Conservation (phyloP, 2,888 invertebrate genomes). For the Lydus trimaculatus region DNA sequence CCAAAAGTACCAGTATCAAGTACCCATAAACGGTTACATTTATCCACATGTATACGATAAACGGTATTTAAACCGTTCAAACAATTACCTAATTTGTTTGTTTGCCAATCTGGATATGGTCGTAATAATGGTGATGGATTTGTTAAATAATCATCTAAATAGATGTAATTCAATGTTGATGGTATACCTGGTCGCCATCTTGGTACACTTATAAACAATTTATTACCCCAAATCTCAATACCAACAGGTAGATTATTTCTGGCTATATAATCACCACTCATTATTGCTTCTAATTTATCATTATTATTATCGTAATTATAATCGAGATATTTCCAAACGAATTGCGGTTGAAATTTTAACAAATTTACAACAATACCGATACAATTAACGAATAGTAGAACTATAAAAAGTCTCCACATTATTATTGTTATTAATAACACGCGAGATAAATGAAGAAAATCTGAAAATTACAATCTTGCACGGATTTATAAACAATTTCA, state of each 20-base stretch:
- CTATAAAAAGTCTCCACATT: not conserved
- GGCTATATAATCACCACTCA: slow-evolving; percentile 72
- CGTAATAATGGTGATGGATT: slow-evolving; percentile 76
- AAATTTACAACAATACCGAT: not conserved
- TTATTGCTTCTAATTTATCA: slow-evolving; percentile 69
- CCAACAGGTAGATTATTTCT: slow-evolving; percentile 85
- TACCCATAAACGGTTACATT: slow-evolving; percentile 83
- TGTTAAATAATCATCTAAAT: slow-evolving; percentile 68
- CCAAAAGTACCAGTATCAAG: slow-evolving; percentile 85
- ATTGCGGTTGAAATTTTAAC: slow-evolving; percentile 71
- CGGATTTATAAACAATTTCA: not conserved
- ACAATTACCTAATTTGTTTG: slow-evolving; percentile 79
- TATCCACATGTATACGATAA: slow-evolving; percentile 80
- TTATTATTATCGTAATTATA: slow-evolving; percentile 74
- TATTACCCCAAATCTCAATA: slow-evolving; percentile 80
- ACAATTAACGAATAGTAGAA: not conserved
- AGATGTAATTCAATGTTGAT: slow-evolving; percentile 81
- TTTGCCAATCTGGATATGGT: slow-evolving; percentile 80
- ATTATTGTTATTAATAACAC: not conserved
- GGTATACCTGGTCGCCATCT: slow-evolving; percentile 85
- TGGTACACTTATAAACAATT: slow-evolving; percentile 83
- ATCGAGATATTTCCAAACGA: slow-evolving; percentile 78
- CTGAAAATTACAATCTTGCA: not conserved
- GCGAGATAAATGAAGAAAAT: not conserved
- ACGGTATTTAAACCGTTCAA: slow-evolving; percentile 77